These are phyloP conservation scores for Drosophila flavopinicola DNA, from an alignment of 2,888 invertebrate species.

Conservation along the genomic window DNA sequence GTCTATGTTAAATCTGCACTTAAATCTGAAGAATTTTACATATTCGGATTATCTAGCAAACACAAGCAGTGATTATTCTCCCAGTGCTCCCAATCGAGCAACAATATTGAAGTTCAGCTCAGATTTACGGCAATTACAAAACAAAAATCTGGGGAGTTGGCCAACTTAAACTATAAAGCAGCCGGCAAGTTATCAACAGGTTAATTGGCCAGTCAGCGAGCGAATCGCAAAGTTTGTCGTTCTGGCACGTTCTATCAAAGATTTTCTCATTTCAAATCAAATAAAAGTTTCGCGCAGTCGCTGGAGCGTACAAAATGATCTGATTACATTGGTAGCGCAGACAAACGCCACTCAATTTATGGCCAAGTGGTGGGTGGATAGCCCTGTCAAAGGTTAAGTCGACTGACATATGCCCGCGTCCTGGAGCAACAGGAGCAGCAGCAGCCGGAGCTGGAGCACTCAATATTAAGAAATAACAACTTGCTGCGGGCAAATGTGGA, in stretches of 20 bases:
- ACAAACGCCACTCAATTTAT: slow-evolving; percentile 60
- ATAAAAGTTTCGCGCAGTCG: slow-evolving; percentile 49
- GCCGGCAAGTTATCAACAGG: slow-evolving; percentile 28
- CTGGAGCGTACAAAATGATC: slow-evolving; percentile 52
- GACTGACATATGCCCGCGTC: slow-evolving; percentile 38
- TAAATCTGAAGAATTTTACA: too few species aligned
- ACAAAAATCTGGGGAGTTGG: background rate
- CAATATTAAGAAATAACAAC: slow-evolving; percentile 79
- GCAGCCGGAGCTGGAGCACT: slow-evolving; percentile 38
- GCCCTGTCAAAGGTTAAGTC: slow-evolving; percentile 54
- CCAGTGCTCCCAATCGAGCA: too few species aligned
- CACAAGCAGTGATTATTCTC: too few species aligned
- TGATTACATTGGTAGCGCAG: slow-evolving; percentile 55
- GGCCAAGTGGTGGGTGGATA: slow-evolving; percentile 25
- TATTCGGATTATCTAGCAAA: too few species aligned
- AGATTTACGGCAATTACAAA: background rate
- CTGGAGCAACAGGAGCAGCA: background rate
- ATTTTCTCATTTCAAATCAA: slow-evolving; percentile 46
- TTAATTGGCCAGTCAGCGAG: slow-evolving; percentile 26
- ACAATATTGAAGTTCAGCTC: too few species aligned
- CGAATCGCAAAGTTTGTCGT: background rate
- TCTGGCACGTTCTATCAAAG: slow-evolving; percentile 31
- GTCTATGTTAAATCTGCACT: too few species aligned
- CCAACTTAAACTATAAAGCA: background rate
- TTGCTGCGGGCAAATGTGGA: slow-evolving; percentile 49